Evolutionary conservation across 2,888 invertebrate species (phyloP).

Genomic region (Parthenolecanium corni): DNA sequence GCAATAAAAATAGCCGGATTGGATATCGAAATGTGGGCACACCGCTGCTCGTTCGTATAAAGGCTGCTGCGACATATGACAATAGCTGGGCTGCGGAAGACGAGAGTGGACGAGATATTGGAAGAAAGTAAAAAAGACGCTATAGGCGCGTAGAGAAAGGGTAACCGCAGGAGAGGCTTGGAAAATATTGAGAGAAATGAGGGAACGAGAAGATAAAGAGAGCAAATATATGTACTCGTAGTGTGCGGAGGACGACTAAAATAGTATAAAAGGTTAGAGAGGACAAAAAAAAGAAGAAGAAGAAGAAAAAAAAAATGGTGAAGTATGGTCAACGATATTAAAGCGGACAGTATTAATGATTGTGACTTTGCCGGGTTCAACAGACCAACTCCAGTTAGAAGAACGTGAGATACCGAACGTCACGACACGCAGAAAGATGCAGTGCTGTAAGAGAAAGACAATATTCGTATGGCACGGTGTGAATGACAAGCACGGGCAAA

Average conservation of each 20-base stretch:
- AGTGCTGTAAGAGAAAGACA: neutral
- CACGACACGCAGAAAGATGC: neutral
- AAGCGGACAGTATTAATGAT: constrained; percentile 23
- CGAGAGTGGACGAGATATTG: no score
- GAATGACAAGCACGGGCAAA: constrained; percentile 3
- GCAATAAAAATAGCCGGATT: neutral
- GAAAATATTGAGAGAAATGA: no score
- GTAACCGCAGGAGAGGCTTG: no score
- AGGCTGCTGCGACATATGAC: no score
- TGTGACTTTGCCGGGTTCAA: constrained; percentile 1
- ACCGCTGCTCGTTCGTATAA: no score
- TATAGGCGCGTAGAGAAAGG: neutral
- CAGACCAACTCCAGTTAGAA: constrained; percentile 15
- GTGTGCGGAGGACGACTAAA: no score
- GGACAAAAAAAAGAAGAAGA: neutral
- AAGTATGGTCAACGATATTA: constrained; percentile 18
- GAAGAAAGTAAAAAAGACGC: neutral
- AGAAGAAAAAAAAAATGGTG: neutral
- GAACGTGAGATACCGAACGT: constrained; percentile 23
- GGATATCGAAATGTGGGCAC: neutral
- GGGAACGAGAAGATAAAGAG: no score
- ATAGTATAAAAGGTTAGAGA: neutral
- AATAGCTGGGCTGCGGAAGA: no score
- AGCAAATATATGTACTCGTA: no score
- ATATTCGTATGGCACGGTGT: neutral